Percentiles rank a stretch among this genome's conserved stretches.
These are phyloP conservation scores for Melanophora roralis DNA, from an alignment of 2,888 invertebrate species.

Conservation along the genomic window DNA sequence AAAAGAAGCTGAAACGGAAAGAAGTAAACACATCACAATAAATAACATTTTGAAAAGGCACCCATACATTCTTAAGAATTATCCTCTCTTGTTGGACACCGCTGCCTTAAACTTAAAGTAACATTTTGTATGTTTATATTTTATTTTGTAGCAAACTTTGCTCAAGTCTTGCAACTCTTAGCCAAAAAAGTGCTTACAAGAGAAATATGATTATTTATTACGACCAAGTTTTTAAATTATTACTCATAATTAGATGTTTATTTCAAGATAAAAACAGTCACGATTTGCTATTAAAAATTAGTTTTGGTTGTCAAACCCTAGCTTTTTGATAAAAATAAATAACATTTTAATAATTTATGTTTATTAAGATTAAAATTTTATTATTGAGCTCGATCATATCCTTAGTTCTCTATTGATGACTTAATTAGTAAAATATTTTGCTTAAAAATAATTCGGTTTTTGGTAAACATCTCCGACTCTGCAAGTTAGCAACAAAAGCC, in stretches of 20 bases:
- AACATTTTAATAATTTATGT: conserved; percentile 18
- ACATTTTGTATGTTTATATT: no score
- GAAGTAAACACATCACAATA: no score
- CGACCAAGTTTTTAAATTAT: conserved; percentile 48
- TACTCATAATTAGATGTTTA: conserved; percentile 58
- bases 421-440: conserved; percentile 43
- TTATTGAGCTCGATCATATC: conserved; percentile 27
- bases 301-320: conserved; percentile 42
- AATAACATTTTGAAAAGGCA: no score
- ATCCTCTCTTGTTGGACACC: no score
- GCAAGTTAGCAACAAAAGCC: conserved; percentile 4
- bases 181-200: no score
- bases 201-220: conserved; percentile 20
- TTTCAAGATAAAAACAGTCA: conserved; percentile 53
- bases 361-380: conserved; percentile 32
- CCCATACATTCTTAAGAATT: no score
- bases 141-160: no score
- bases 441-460: neutral
- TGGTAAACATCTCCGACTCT: no score
- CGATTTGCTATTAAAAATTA: conserved; percentile 53
- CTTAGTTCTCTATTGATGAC: conserved; percentile 32
- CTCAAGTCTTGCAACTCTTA: no score
- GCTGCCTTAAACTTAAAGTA: no score
- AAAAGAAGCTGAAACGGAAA: no score
- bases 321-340: neutral